Conservation (phyloP, 2,797 vertebrate genomes). For the Chaenodraco wilsoni region DNA sequence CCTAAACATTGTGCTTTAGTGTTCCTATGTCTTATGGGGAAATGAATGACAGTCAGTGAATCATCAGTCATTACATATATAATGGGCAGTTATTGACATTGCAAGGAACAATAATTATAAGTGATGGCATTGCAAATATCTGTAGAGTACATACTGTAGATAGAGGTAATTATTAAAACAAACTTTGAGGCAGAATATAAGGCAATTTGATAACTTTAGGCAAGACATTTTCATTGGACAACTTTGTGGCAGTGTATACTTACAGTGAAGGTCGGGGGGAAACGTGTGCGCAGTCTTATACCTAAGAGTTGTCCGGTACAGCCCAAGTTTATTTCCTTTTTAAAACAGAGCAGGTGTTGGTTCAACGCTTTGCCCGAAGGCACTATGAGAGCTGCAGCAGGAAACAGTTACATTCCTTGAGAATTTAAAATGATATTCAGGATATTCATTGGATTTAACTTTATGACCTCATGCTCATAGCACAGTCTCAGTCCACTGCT, state of each 20-base stretch:
- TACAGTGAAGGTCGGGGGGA: no score
- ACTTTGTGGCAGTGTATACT: slow-evolving; percentile 57
- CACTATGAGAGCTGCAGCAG: slow-evolving; percentile 23
- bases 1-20: slow-evolving; percentile 12
- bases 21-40: slow-evolving; percentile 29
- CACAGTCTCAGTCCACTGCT: slow-evolving; percentile 12
- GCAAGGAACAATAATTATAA: slow-evolving; percentile 44
- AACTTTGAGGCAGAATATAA: slow-evolving; percentile 60
- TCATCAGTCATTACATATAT: slow-evolving; percentile 7
- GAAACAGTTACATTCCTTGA: slow-evolving; percentile 47
- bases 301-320: slow-evolving; percentile 21
- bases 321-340: no score
- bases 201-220: slow-evolving; percentile 61
- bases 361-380: slow-evolving; percentile 41
- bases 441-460: slow-evolving; percentile 54
- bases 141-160: slow-evolving; percentile 43
- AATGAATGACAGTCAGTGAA: slow-evolving; percentile 24
- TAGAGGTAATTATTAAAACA: slow-evolving; percentile 46
- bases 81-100: slow-evolving; percentile 23
- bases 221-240: slow-evolving; percentile 70
- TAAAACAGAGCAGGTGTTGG: slow-evolving; percentile 28
- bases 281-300: slow-evolving; percentile 8
- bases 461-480: slow-evolving; percentile 47
- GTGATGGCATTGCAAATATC: slow-evolving; percentile 42
- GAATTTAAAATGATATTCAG: slow-evolving; percentile 51